Conservation (phyloP, 1,140 invertebrate genomes). For the Phymorhynchus buccinoides region DNA sequence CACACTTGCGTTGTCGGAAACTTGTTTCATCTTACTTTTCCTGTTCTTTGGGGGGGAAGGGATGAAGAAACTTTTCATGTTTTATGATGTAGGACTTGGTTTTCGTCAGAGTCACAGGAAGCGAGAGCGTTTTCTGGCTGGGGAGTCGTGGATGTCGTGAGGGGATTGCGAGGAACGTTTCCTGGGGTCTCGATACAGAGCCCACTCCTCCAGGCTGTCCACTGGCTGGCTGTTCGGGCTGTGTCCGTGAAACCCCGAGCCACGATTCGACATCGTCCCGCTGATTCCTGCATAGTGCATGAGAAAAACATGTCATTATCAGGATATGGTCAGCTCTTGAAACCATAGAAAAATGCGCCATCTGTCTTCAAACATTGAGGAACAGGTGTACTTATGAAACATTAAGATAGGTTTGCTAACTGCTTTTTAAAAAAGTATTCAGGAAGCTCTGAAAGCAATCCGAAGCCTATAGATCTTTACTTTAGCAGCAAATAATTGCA, state of each 20-base stretch:
- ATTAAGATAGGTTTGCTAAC: too few relatives aligned
- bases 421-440: too few relatives aligned
- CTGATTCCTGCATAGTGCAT: constrained; percentile 61
- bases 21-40: neutral
- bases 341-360: too few relatives aligned
- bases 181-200: constrained; percentile 46
- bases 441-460: too few relatives aligned
- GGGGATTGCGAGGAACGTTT: constrained; percentile 77
- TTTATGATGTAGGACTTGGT: neutral
- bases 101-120: constrained; percentile 56
- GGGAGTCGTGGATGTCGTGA: constrained; percentile 80
- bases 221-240: constrained; percentile 42
- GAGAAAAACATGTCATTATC: neutral
- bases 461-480: too few relatives aligned
- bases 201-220: constrained; percentile 79
- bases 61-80: neutral
- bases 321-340: neutral
- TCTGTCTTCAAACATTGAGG: too few relatives aligned
- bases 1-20: constrained; percentile 16
- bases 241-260: constrained; percentile 61
- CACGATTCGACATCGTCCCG: constrained; percentile 73
- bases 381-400: too few relatives aligned
- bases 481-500: too few relatives aligned
- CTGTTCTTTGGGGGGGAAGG: neutral
- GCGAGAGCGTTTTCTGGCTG: constrained; percentile 79